Percentiles rank a stretch among this genome's conserved stretches.
Conservation (phyloP, 1,140 invertebrate genomes). For the Oncopodura yosiiana region DNA sequence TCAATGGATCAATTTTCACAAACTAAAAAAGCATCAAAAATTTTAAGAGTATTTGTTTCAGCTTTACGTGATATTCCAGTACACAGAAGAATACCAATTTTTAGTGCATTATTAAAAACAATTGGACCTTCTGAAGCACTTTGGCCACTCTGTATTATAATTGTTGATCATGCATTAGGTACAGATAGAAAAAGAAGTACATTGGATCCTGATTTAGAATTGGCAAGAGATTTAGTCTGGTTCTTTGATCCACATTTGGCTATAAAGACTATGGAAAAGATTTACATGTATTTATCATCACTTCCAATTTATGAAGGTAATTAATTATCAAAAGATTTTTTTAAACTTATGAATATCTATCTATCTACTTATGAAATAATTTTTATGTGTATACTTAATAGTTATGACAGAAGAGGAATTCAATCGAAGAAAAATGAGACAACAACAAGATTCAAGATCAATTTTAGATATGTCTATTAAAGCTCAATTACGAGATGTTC, state of each 20-base stretch:
- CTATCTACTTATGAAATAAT: too few species aligned
- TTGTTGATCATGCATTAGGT: constrained; percentile 34
- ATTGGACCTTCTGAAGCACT: constrained; percentile 59
- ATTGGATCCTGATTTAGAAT: constrained; percentile 29
- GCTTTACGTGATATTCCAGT: constrained; percentile 79
- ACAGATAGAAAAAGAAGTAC: constrained; percentile 30
- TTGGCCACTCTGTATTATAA: constrained; percentile 47
- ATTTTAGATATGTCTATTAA: constrained; percentile 29
- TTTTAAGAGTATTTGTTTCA: constrained; percentile 80
- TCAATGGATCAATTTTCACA: not conserved
- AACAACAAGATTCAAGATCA: constrained; percentile 20
- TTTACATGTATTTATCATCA: constrained; percentile 23
- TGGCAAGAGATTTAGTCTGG: constrained; percentile 25
- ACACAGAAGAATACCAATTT: constrained; percentile 69
- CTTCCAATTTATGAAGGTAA: constrained; percentile 28
- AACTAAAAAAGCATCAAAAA: constrained; percentile 42
- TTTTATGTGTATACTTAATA: not conserved
- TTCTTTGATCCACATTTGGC: constrained; percentile 16
- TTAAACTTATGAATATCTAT: too few species aligned
- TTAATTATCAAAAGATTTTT: not conserved
- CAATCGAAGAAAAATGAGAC: not conserved
- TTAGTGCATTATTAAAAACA: constrained; percentile 64
- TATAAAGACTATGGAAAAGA: constrained; percentile 18
- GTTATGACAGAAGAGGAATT: constrained; percentile 8
- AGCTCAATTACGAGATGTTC: constrained; percentile 21